Conservation (phyloP, 1,140 invertebrate species). For the Gryon sp. region DNA sequence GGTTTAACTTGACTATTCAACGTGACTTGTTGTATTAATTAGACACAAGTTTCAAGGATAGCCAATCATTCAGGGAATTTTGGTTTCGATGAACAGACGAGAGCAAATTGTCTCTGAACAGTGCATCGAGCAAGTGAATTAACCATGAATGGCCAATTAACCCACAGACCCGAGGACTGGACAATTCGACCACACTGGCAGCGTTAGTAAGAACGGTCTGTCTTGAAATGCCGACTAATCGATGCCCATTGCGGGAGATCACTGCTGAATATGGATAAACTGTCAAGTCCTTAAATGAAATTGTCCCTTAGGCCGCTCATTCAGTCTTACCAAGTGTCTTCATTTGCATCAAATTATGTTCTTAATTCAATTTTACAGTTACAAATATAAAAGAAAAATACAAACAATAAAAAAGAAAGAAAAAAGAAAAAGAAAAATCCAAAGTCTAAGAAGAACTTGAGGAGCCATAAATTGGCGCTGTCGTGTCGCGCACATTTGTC, state of each 20-base stretch:
- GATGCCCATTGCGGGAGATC: constrained; percentile 30
- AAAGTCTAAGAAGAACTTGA: neutral
- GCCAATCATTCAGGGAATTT: too few relatives aligned
- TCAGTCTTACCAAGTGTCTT: too few relatives aligned
- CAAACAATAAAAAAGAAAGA: too few relatives aligned
- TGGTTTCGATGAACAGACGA: too few relatives aligned
- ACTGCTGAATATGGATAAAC: constrained; percentile 58
- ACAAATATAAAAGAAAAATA: too few relatives aligned
- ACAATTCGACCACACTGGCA: constrained; percentile 70
- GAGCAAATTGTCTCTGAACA: neutral
- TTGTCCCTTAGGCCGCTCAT: neutral
- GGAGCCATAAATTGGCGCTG: constrained; percentile 37
- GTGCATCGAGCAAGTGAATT: constrained; percentile 72
- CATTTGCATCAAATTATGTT: too few relatives aligned
- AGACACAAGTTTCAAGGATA: neutral
- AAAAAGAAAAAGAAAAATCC: constrained; percentile 4
- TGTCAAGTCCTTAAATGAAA: constrained; percentile 40
- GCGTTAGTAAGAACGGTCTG: constrained; percentile 51
- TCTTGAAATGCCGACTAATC: constrained; percentile 47
- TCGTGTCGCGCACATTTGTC: constrained; percentile 52
- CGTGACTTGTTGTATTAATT: constrained; percentile 1
- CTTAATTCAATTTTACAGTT: too few relatives aligned
- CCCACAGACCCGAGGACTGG: constrained; percentile 71
- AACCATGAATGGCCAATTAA: constrained; percentile 79
- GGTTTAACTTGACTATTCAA: too few relatives aligned